Evolutionary conservation across 2,797 vertebrate species (phyloP).

Genomic region (Dendrocincla fuliginosa): DNA sequence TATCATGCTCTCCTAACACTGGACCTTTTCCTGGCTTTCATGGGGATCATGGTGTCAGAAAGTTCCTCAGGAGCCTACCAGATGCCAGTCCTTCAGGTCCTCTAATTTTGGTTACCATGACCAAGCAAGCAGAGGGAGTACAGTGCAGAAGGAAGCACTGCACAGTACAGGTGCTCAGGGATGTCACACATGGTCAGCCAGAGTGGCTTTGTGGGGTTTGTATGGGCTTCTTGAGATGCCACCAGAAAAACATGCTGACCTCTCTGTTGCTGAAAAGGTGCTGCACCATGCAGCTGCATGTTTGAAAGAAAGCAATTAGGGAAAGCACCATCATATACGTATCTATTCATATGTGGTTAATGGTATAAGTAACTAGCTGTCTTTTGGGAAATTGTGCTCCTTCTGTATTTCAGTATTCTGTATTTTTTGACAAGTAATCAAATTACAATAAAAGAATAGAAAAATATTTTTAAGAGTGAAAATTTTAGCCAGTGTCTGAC

Average conservation of each 20-base stretch:
- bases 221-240: neutral
- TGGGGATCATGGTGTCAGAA: neutral
- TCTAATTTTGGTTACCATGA: neutral
- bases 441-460: neutral
- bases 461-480: neutral
- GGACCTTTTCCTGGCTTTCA: neutral
- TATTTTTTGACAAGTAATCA: neutral
- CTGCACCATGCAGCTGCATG: neutral
- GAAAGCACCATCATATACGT: neutral
- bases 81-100: neutral
- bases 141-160: neutral
- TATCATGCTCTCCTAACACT: rapidly evolving
- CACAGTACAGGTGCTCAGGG: rapidly evolving
- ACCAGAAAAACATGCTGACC: neutral
- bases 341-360: neutral
- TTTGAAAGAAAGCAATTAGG: neutral
- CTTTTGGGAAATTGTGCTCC: neutral
- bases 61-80: neutral
- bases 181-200: rapidly evolving
- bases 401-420: neutral
- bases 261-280: neutral
- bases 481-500: neutral
- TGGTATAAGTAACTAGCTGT: neutral
- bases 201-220: rapidly evolving
- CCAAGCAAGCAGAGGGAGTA: rapidly evolving